phyloP scores from a whole-genome alignment of 2,797 vertebrate genomes.

The Argentina silus region DNA sequence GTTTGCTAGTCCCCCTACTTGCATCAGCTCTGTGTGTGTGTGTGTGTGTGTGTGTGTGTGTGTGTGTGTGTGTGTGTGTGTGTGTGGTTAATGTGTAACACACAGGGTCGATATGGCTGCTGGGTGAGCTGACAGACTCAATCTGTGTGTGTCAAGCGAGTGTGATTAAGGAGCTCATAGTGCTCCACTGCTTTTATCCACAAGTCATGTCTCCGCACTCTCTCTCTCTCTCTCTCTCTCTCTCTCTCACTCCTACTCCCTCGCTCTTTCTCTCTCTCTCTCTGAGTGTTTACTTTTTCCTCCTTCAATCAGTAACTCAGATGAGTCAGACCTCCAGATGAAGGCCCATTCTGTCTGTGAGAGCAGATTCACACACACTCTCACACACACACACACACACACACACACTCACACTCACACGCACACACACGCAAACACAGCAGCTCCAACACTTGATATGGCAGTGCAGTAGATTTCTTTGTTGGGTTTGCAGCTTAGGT shows the following conservation, averaged over 20 bases:
- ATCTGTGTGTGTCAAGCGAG: slow-evolving; percentile 82
- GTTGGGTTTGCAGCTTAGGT: too few species aligned
- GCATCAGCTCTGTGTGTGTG: slow-evolving; percentile 16
- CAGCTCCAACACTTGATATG: background rate
- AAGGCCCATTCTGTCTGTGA: slow-evolving; percentile 20
- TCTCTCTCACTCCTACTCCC: slow-evolving; percentile 24
- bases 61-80: slow-evolving; percentile 42
- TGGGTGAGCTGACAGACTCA: slow-evolving; percentile 74
- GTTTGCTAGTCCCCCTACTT: slow-evolving; percentile 24
- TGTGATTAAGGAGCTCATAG: slow-evolving; percentile 84
- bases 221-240: slow-evolving; percentile 41
- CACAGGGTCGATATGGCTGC: slow-evolving; percentile 75
- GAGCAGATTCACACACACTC: slow-evolving; percentile 18
- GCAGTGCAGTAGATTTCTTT: too few species aligned
- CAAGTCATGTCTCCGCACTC: slow-evolving; percentile 42
- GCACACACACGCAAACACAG: slow-evolving; percentile 14
- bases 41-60: slow-evolving; percentile 32
- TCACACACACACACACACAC: too few species aligned
- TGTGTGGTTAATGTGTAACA: slow-evolving; percentile 81
- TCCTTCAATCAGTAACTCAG: slow-evolving; percentile 80
- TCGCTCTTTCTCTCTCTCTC: slow-evolving; percentile 44
- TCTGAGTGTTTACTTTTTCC: slow-evolving; percentile 66
- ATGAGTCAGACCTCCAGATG: slow-evolving; percentile 68
- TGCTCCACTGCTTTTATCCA: slow-evolving; percentile 74
- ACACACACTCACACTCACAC: too few species aligned